Conservation (phyloP, 2,888 invertebrate genomes). For the Neocrepidodera transversa region DNA sequence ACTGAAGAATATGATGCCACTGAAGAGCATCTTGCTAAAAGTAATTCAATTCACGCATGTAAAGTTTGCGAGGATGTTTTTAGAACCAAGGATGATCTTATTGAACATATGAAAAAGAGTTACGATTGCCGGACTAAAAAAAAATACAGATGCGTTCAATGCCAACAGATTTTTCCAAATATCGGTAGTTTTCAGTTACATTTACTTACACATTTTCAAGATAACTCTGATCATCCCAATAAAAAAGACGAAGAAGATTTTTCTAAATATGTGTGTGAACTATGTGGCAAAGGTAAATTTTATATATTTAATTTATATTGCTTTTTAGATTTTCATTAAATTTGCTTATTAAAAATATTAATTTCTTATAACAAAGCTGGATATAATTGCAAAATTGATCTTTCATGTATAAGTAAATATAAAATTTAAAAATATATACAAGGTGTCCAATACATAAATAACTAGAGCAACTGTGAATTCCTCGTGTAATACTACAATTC, state of each 20-base stretch:
- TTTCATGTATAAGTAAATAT: too few species aligned
- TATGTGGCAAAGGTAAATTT: constrained; percentile 24
- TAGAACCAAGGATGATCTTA: constrained; percentile 10
- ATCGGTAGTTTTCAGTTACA: constrained; percentile 23
- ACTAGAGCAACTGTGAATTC: too few species aligned
- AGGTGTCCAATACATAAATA: too few species aligned
- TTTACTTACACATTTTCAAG: constrained; percentile 21
- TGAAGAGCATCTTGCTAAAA: constrained; percentile 20
- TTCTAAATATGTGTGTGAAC: constrained; percentile 14
- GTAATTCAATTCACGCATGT: constrained; percentile 21
- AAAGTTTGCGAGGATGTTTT: constrained; percentile 23
- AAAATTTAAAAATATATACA: too few species aligned
- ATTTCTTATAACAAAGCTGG: too few species aligned
- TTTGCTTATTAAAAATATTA: neutral
- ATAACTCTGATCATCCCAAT: constrained; percentile 5
- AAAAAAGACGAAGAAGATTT: neutral
- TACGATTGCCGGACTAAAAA: constrained; percentile 24
- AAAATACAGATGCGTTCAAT: constrained; percentile 15
- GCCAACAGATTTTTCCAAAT: constrained; percentile 15
- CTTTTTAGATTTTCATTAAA: neutral
- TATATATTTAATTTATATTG: neutral
- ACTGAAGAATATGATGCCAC: constrained; percentile 27
- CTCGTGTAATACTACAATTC: too few species aligned
- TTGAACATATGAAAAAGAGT: constrained; percentile 20
- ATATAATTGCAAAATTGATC: too few species aligned